Base-by-base conservation (phyloP, 2,888 invertebrate species). In the Lissocephala sabroskyi region DNA sequence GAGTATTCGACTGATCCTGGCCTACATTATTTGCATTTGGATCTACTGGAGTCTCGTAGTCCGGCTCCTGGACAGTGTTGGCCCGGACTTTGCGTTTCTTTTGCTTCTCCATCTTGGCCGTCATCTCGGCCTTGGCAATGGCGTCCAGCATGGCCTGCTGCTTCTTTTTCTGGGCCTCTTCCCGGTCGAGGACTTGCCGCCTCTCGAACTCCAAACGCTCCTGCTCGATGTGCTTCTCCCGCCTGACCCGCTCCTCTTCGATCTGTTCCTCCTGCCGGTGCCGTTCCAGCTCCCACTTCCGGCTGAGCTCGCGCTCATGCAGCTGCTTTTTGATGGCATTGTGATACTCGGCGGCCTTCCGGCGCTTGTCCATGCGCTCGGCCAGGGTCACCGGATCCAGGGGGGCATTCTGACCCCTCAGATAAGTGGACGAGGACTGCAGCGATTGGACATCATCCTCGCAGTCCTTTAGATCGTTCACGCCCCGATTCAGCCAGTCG, bases 351-450 rank as follows among this genome's bases (percentile, higher is more conserved):
- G 94, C 83, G 0, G 95, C 95, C 83, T 92, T 91, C 56, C 93
- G 90, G 18, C 95, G 88, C 82, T 91, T 92, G 51, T 89, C 88
- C 85, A 95, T 94, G 60, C 94, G 87, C 82, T 96, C 94, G 6
- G 92, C 92, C 64, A 92, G 86, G 45, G 93, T 90, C 60, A 90
- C 88, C 1, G 93, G 91, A 80, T 96, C 95, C 47, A 95, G 81
- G 0, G 92, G 93, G 11, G 91, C 90, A 84, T 95, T 95, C 86
- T 96, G 96, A 6, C 96, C 96, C 59, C 95, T 87, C 37, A 95
- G 85, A 84, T 90, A 92, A 37, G 91, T 91, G 32, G 92, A 91
- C 33, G 91, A 91, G 43, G 79, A 86, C 60, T 80, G 82, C 51
- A 82, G 45, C 0, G 84, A 83, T 29, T 82, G 80, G 0, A 61